A percentile compares a stretch with the other conserved stretches of the same genome.
phyloP scores from a whole-genome alignment of 1,140 invertebrate genomes.

The Campodea augens region DNA sequence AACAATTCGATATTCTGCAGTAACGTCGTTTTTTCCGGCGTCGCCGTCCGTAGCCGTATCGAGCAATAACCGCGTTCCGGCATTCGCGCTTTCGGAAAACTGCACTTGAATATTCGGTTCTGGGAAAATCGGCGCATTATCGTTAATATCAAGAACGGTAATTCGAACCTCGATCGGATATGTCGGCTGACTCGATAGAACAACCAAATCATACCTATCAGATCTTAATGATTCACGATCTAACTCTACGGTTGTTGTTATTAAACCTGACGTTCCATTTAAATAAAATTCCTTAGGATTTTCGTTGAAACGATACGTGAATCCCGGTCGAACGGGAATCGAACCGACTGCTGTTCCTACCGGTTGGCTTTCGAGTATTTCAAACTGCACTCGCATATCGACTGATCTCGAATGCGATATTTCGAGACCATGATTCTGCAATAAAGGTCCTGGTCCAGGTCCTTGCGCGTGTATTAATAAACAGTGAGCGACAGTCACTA shows the following conservation, averaged over 20 bases:
- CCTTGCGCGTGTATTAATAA: too few relatives aligned
- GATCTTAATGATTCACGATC: conserved; percentile 56
- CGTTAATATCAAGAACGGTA: conserved; percentile 66
- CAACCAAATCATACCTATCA: conserved; percentile 71
- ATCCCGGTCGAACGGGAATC: conserved; percentile 67
- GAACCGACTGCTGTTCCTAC: conserved; percentile 58
- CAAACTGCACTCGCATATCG: conserved; percentile 63
- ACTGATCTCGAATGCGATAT: conserved; percentile 69
- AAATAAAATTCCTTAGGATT: conserved; percentile 61
- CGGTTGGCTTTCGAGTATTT: conserved; percentile 63
- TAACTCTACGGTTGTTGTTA: conserved; percentile 54
- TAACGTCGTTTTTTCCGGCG: conserved; percentile 63
- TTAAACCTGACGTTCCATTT: conserved; percentile 59
- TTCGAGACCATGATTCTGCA: too few relatives aligned
- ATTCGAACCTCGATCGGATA: conserved; percentile 84
- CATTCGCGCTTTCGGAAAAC: conserved; percentile 76
- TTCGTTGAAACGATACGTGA: conserved; percentile 81
- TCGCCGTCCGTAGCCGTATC: conserved; percentile 76
- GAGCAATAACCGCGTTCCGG: conserved; percentile 62
- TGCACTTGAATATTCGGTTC: conserved; percentile 63
- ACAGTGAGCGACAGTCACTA: too few relatives aligned
- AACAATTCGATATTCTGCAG: conserved; percentile 70
- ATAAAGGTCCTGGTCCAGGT: too few relatives aligned
- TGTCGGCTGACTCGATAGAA: conserved; percentile 75
- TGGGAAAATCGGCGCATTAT: conserved; percentile 75